A percentile compares a stretch with the other conserved stretches of the same genome.
Conservation (phyloP, 2,113 vertebrate genomes). For the Channa maculata region DNA sequence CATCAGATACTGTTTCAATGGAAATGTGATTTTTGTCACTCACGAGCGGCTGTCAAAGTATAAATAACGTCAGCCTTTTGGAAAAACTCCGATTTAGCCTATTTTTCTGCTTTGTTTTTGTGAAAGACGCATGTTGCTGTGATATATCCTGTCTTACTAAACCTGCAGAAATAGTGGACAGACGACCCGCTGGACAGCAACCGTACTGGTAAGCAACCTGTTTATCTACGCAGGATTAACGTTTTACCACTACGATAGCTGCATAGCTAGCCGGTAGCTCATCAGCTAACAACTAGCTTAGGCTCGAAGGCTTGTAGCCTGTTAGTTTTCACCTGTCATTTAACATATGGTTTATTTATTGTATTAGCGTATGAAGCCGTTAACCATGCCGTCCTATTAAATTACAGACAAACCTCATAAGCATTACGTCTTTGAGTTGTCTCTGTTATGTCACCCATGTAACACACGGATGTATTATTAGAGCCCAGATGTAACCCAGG, state of each 20-base stretch:
- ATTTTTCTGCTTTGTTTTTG: background rate
- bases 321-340: background rate
- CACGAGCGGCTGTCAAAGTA: constrained; percentile 35
- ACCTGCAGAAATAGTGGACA: constrained; percentile 24
- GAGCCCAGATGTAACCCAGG: background rate
- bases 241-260: constrained; percentile 9
- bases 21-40: constrained; percentile 27
- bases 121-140: constrained; percentile 37
- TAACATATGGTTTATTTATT: background rate
- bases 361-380: background rate
- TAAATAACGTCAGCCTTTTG: constrained; percentile 3
- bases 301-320: background rate
- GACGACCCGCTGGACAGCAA: constrained; percentile 31
- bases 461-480: background rate
- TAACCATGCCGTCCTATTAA: background rate
- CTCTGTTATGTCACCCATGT: background rate
- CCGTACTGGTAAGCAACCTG: constrained; percentile 76
- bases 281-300: background rate
- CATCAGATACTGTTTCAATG: constrained; percentile 25
- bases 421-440: background rate
- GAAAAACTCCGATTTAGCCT: background rate
- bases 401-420: background rate
- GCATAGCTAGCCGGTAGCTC: background rate
- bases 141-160: constrained; percentile 3
- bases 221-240: constrained; percentile 66